A percentile compares a stretch with the other conserved stretches of the same genome.
These are phyloP conservation scores for Macrostomum cliftonense DNA, from an alignment of 2,888 invertebrate genomes.

Conservation along the genomic window DNA sequence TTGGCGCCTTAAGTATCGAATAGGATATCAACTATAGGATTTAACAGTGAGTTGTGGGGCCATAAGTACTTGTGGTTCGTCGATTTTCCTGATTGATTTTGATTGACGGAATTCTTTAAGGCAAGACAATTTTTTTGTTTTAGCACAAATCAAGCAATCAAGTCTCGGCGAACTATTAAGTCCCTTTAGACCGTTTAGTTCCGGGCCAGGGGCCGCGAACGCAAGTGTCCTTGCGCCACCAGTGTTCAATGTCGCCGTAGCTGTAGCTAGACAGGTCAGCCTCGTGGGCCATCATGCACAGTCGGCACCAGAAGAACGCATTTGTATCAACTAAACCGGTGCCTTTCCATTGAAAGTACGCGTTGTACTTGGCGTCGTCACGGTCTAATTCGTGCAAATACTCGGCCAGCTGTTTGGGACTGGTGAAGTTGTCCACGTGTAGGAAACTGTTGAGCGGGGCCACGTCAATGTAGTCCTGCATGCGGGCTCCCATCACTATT, in stretches of 20 bases:
- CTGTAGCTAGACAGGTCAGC: conserved; percentile 13
- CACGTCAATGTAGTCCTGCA: conserved; percentile 66
- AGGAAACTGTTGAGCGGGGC: conserved; percentile 78
- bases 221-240: conserved; percentile 52
- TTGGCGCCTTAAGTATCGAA: too few species aligned
- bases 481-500: conserved; percentile 83
- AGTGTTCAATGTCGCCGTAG: conserved; percentile 66
- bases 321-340: conserved; percentile 77
- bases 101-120: too few species aligned
- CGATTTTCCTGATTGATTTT: too few species aligned
- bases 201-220: too few species aligned
- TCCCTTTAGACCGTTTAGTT: too few species aligned
- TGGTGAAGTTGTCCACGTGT: conserved; percentile 80
- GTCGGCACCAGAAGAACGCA: conserved; percentile 76
- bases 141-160: too few species aligned
- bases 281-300: conserved; percentile 48
- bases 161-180: too few species aligned
- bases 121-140: too few species aligned
- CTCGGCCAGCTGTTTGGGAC: conserved; percentile 63
- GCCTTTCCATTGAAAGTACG: conserved; percentile 80
- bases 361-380: conserved; percentile 73
- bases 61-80: too few species aligned
- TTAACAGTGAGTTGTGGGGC: too few species aligned
- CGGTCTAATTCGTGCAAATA: conserved; percentile 65
- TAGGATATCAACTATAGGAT: too few species aligned